These are phyloP conservation scores for Mesorhabditis spiculigera DNA, from an alignment of 2,888 invertebrate species.

Conservation along the genomic window DNA sequence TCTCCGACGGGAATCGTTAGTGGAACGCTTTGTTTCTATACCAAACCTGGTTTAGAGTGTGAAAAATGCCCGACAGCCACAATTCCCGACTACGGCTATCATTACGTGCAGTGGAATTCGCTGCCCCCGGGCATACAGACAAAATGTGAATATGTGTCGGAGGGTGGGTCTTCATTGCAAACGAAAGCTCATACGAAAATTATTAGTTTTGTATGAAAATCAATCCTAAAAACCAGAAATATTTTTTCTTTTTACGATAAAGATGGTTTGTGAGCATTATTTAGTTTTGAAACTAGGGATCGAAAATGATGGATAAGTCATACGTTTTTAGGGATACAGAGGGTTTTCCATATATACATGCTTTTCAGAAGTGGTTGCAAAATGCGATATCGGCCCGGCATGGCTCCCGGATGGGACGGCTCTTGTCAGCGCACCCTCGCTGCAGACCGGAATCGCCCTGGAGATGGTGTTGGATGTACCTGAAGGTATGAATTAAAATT, in stretches of 20 bases:
- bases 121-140: conserved; percentile 62
- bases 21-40: neutral
- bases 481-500: conserved; percentile 49
- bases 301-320: too few relatives aligned
- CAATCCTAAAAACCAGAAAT: neutral
- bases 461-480: conserved; percentile 62
- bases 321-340: neutral
- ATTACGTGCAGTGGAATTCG: conserved; percentile 62
- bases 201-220: neutral
- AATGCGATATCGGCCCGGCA: conserved; percentile 54
- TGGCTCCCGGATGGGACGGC: conserved; percentile 65
- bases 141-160: conserved; percentile 61
- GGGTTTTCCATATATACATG: too few relatives aligned
- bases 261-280: too few relatives aligned
- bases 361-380: conserved; percentile 22
- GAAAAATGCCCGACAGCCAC: conserved; percentile 62
- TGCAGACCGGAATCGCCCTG: conserved; percentile 63
- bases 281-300: too few relatives aligned
- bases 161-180: conserved; percentile 43
- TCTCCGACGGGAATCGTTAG: conserved; percentile 60
- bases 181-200: neutral
- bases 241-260: neutral
- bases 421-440: conserved; percentile 63
- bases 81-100: conserved; percentile 64
- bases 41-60: conserved; percentile 52